phyloP scores from a whole-genome alignment of 2,797 vertebrate genomes.

The Phataginus tetradactyla region DNA sequence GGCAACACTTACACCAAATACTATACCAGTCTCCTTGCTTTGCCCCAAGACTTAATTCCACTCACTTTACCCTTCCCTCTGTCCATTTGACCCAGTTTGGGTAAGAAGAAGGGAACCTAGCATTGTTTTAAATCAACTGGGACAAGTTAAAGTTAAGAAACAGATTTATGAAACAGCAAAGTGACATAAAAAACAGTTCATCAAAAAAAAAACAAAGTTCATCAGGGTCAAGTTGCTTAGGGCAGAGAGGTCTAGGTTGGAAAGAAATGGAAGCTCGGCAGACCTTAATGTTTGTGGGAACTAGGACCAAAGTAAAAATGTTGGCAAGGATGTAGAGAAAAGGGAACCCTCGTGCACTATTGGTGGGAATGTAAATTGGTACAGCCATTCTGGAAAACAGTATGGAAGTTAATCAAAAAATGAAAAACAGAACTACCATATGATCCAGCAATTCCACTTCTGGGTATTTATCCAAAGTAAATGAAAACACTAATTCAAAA shows the following conservation, averaged over 20 bases:
- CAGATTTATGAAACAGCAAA: background rate
- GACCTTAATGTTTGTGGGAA: background rate
- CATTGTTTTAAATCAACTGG: background rate
- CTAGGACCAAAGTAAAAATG: background rate
- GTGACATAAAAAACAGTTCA: background rate
- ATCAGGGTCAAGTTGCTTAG: background rate
- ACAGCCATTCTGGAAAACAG: background rate
- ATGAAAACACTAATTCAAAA: background rate
- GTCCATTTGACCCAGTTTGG: background rate
- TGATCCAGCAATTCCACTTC: background rate
- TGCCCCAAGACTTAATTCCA: background rate
- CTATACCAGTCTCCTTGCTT: background rate
- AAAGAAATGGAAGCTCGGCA: background rate
- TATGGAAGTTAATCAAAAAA: background rate
- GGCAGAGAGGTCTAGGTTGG: background rate
- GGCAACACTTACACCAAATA: background rate
- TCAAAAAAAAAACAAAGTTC: background rate
- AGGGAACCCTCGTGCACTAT: background rate
- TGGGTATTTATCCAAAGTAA: background rate
- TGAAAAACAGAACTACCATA: background rate
- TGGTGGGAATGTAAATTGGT: background rate
- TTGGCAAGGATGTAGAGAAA: background rate
- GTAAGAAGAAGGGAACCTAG: background rate
- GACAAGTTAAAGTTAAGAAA: background rate
- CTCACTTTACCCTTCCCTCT: no score